Conservation (phyloP, 2,113 vertebrate genomes). For the Odocoileus hemionus region DNA sequence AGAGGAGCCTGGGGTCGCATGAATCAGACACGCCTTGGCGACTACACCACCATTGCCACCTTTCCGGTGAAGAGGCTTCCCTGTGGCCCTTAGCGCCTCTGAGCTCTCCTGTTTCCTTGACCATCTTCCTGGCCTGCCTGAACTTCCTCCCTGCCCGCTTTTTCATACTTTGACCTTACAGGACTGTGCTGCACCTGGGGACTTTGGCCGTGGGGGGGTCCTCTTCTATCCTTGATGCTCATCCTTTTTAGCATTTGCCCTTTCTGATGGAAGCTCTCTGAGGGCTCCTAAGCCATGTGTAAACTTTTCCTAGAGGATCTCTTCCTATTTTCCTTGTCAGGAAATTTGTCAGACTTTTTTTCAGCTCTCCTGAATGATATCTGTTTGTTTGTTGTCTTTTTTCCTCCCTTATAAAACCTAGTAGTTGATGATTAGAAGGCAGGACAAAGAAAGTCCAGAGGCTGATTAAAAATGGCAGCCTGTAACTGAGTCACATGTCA, state of each 20-base stretch:
- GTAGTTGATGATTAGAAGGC: not conserved
- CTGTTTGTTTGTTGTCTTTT: not conserved
- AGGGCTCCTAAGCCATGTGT: not conserved
- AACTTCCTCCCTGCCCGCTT: not conserved
- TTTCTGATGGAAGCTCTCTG: not conserved
- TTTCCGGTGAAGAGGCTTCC: not conserved
- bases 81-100: not conserved
- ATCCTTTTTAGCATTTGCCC: not conserved
- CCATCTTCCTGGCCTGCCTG: not conserved
- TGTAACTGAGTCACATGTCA: not conserved
- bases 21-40: too few relatives aligned
- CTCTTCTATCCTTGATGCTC: not conserved
- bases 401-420: not conserved
- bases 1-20: not conserved
- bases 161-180: not conserved
- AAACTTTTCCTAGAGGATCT: not conserved
- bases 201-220: not conserved
- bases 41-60: rapidly evolving
- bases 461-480: not conserved
- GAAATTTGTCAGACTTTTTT: not conserved
- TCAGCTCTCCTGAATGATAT: not conserved
- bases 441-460: not conserved
- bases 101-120: not conserved
- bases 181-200: not conserved
- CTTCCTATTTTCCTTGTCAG: not conserved